Percentiles rank a stretch among this genome's conserved stretches.
Conservation (phyloP, 2,113 vertebrate species). For the Cardinalis cardinalis region DNA sequence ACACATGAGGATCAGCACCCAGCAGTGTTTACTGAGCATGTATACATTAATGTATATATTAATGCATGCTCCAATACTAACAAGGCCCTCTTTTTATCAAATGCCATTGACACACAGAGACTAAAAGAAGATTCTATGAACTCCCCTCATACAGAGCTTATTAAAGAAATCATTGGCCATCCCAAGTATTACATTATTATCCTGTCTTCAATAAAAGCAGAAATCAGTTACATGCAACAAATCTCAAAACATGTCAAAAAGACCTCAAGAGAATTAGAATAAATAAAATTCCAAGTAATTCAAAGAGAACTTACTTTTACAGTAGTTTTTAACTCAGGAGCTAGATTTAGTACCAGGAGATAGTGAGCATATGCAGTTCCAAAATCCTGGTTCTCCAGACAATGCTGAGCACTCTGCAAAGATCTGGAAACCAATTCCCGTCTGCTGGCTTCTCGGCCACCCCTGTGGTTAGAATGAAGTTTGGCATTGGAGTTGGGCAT, state of each 20-base stretch:
- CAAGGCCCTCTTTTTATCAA: not conserved
- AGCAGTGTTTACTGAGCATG: not conserved
- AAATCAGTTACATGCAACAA: not conserved
- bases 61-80: not conserved
- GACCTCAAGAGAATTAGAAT: not conserved
- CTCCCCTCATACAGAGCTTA: not conserved
- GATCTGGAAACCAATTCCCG: slow-evolving; percentile 86
- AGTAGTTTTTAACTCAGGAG: slow-evolving; percentile 82
- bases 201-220: not conserved
- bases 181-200: not conserved
- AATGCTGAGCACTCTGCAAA: slow-evolving; percentile 90
- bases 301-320: slow-evolving; percentile 67
- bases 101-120: not conserved
- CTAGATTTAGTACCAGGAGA: slow-evolving; percentile 90
- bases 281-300: not conserved
- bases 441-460: slow-evolving; percentile 76
- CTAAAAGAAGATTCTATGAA: not conserved
- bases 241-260: not conserved
- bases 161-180: not conserved
- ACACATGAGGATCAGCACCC: not conserved
- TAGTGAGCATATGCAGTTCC: slow-evolving; percentile 96
- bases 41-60: not conserved
- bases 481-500: slow-evolving; percentile 68
- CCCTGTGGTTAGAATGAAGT: slow-evolving; percentile 56
- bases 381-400: slow-evolving; percentile 85